These are phyloP conservation scores for Ornithoptera alexandrae DNA, from an alignment of 2,888 invertebrate genomes.

Conservation along the genomic window DNA sequence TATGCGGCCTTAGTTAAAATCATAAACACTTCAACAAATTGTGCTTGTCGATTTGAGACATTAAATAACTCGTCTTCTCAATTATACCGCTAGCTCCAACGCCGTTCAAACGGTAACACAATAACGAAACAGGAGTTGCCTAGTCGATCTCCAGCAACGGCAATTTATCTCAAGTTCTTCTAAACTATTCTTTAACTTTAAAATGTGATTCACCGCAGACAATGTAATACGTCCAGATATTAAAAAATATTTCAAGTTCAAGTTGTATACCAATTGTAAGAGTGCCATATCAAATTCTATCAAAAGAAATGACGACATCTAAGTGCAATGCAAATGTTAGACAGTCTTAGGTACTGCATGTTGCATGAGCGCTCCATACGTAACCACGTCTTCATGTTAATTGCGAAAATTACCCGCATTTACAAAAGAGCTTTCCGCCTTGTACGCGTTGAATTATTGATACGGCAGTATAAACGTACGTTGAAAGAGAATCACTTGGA, in stretches of 20 bases:
- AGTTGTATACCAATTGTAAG: background rate
- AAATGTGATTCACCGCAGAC: no score
- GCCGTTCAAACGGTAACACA: no score
- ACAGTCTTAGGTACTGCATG: constrained; percentile 47
- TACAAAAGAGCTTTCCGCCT: constrained; percentile 47
- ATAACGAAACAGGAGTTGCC: no score
- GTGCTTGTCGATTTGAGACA: no score
- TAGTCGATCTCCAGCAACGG: no score
- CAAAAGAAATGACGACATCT: background rate
- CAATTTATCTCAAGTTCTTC: no score
- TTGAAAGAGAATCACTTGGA: constrained; percentile 21
- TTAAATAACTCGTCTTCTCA: no score
- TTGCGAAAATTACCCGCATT: constrained; percentile 60
- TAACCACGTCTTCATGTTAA: constrained; percentile 59
- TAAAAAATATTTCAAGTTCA: background rate
- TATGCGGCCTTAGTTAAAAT: no score
- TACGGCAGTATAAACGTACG: constrained; percentile 22
- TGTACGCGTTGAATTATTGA: constrained; percentile 41
- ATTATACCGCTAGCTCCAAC: no score
- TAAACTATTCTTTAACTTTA: no score
- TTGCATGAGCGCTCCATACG: constrained; percentile 60
- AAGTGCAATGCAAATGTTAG: constrained; percentile 43
- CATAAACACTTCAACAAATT: no score
- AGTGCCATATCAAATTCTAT: constrained; percentile 6
- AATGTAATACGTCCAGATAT: no score